Conservation (phyloP, 2,797 vertebrate species). For the Scomberomorus guttatus region DNA sequence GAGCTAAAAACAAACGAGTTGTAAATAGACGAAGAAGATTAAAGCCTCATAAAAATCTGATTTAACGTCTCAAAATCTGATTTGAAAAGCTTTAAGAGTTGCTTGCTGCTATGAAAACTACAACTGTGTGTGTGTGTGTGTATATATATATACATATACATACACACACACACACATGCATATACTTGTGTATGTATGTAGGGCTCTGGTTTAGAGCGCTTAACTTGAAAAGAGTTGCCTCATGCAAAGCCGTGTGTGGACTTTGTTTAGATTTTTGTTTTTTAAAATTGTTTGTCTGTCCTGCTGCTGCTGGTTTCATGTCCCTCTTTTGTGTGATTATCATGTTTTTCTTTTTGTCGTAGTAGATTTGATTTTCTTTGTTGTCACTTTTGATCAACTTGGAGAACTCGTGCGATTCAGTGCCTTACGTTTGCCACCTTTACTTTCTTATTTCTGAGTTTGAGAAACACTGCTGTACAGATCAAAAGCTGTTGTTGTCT, state of each 20-base stretch:
- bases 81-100: neutral
- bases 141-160: no score
- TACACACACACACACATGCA: no score
- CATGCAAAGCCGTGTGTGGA: neutral
- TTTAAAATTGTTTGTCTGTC: neutral
- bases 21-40: neutral
- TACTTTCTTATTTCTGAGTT: slow-evolving; percentile 9
- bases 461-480: slow-evolving; percentile 63
- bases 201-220: neutral
- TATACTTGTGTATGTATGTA: no score
- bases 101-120: neutral
- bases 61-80: neutral
- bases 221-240: neutral
- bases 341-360: neutral
- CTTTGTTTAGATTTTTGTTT: neutral
- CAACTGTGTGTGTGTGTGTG: no score
- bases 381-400: neutral
- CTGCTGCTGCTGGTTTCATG: slow-evolving; percentile 17
- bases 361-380: neutral
- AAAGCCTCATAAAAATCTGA: neutral
- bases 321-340: neutral
- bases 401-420: slow-evolving; percentile 30
- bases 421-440: slow-evolving; percentile 64
- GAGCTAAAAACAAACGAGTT: neutral
- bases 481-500: slow-evolving; percentile 32